A percentile compares a stretch with the other conserved stretches of the same genome.
Conservation (phyloP, 2,888 invertebrate genomes). For the Luperina nickerlii region DNA sequence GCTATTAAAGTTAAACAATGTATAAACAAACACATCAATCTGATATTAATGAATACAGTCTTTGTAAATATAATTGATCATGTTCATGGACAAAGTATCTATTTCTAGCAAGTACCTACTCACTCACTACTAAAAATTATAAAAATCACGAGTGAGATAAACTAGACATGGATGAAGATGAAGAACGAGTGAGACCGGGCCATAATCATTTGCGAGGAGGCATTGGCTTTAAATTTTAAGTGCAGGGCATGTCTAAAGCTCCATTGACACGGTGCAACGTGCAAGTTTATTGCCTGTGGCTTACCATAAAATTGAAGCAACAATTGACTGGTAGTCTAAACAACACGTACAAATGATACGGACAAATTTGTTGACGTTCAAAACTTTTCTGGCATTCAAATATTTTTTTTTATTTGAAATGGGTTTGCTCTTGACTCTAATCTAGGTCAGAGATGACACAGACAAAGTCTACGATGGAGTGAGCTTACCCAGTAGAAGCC, state of each 20-base stretch:
- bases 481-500: too few relatives aligned
- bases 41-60: slow-evolving; percentile 25
- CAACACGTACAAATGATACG: neutral
- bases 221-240: neutral
- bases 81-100: neutral
- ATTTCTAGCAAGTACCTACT: neutral
- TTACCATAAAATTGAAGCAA: neutral
- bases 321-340: neutral
- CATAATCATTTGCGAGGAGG: neutral
- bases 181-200: neutral
- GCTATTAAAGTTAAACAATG: slow-evolving; percentile 13
- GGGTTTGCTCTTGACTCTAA: too few relatives aligned
- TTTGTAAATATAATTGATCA: slow-evolving; percentile 2
- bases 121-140: neutral
- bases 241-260: neutral
- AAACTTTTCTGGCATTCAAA: neutral
- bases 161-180: neutral
- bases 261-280: neutral
- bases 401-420: too few relatives aligned
- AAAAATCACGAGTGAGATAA: neutral
- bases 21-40: slow-evolving; percentile 13
- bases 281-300: neutral
- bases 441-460: too few relatives aligned
- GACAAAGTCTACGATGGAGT: too few relatives aligned
- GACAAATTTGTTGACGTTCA: neutral